phyloP scores from a whole-genome alignment of 2,888 invertebrate genomes.

The Drosophila falleni region DNA sequence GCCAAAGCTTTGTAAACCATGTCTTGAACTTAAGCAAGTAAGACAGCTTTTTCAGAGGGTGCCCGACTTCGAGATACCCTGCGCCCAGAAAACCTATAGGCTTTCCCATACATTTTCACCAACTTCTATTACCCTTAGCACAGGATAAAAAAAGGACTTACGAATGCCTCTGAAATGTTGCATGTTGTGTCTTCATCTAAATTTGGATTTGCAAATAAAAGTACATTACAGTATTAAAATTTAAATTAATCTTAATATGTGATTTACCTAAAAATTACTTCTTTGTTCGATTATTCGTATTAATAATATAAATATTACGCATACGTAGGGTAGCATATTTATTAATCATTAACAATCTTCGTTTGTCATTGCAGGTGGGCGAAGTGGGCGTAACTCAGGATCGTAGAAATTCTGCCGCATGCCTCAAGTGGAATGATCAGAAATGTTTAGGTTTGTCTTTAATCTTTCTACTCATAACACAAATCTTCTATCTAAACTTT shows the following conservation, averaged over 20 bases:
- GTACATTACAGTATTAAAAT: not conserved
- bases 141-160: not conserved
- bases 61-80: no score
- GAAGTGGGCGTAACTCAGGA: constrained; percentile 83
- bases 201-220: not conserved
- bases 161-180: not conserved
- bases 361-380: constrained; percentile 81
- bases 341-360: constrained; percentile 10
- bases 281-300: not conserved
- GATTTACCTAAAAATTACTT: not conserved
- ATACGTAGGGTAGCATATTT: constrained; percentile 10
- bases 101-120: no score
- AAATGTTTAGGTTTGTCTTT: constrained; percentile 86
- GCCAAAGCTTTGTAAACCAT: constrained; percentile 9
- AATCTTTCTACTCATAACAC: constrained; percentile 75
- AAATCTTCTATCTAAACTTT: constrained; percentile 71
- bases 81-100: no score
- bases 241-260: not conserved
- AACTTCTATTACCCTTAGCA: not conserved
- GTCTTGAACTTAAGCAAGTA: not conserved
- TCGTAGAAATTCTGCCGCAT: constrained; percentile 84
- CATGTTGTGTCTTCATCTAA: not conserved
- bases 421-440: constrained; percentile 84
- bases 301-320: constrained; percentile 4
- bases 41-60: not conserved